Evolutionary conservation across 2,113 vertebrate genomes (phyloP), one percentile per base, ranked within the genome.

Genomic region (Brachyhypopomus gauderio): DNA sequence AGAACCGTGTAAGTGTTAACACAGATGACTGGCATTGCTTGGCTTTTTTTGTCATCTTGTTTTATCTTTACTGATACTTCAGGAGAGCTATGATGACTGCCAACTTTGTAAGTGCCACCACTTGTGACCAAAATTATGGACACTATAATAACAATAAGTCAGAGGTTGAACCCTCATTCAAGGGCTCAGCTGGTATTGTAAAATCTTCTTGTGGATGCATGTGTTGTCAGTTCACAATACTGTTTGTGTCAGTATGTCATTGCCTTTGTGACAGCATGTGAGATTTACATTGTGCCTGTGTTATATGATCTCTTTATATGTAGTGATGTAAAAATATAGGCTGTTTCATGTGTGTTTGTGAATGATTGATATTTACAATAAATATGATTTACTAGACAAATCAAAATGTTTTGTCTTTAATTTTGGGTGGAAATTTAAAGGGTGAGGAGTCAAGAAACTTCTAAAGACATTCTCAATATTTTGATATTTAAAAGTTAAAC

Each of bases 31-130:
- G 79, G 74, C 78, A 81, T 78, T 77, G 81, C 85, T 86, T 80
- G 85, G 78, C 78, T 83, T 86, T 79, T 72, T 86, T 80, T 83
- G 85, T 80, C 84, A 85, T 85, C 84, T 76, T 79, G 60, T 85
- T 85, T 85, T 85, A 85, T 85, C 82, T 77, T 76, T 83, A 83
- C 85, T 86, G 85, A 86, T 83, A 74, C 81, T 86, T 86, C 85
- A 86, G 85, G 85, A 86, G 83, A 86, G 85, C 85, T 86, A 86
- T 81, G 85, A 86, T 83, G 85, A 86, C 85, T 86, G 85, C 85
- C 85, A 86, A 86, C 85, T 86, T 77, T 86, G 84, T 85, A 86
- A 86, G 85, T 86, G 81, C 85, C 85, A 86, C 85, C 81, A 86
- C 73, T 77, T 81, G 69, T 86, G 85, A 86, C 85, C 84, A 86